Percentiles rank a stretch among this genome's conserved stretches.
phyloP scores from a whole-genome alignment of 1,140 invertebrate genomes.

The Forficula auricularia region DNA sequence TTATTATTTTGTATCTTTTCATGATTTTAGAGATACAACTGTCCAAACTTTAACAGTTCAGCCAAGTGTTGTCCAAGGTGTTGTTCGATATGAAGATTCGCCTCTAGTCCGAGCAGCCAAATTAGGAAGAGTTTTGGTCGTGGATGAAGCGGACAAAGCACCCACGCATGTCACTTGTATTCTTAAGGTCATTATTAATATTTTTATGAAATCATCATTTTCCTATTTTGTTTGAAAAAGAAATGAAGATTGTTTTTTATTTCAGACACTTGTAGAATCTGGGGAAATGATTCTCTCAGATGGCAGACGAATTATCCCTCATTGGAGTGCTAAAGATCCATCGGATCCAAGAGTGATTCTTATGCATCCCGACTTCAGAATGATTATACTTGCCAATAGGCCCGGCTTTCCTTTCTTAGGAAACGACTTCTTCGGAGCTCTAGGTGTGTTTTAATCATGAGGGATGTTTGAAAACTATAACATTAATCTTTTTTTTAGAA shows the following conservation, averaged over 20 bases:
- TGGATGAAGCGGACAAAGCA: conserved; percentile 95
- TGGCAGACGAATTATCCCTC: conserved; percentile 67
- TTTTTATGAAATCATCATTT: background rate
- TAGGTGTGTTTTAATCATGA: conserved; percentile 35
- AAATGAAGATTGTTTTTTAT: conserved; percentile 11
- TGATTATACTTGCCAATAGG: conserved; percentile 87
- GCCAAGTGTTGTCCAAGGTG: conserved; percentile 56
- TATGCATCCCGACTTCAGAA: conserved; percentile 70
- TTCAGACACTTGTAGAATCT: conserved; percentile 69
- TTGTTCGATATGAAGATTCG: conserved; percentile 85
- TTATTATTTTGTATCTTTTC: too few relatives aligned
- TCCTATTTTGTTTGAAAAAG: background rate
- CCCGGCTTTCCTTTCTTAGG: conserved; percentile 96
- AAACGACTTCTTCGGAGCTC: conserved; percentile 85
- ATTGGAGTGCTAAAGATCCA: conserved; percentile 4
- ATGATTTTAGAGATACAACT: conserved; percentile 75
- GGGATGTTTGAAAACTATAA: too few relatives aligned
- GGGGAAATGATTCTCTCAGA: conserved; percentile 92
- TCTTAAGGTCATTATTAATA: conserved; percentile 41
- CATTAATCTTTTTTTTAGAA: too few relatives aligned
- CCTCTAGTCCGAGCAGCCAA: conserved; percentile 82
- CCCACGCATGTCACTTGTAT: conserved; percentile 92
- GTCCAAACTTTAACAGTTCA: conserved; percentile 88
- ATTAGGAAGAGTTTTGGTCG: conserved; percentile 71
- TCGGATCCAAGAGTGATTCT: conserved; percentile 31